Base-by-base conservation (phyloP, 1,140 invertebrate genomes). In the Zaprionus vittiger region DNA sequence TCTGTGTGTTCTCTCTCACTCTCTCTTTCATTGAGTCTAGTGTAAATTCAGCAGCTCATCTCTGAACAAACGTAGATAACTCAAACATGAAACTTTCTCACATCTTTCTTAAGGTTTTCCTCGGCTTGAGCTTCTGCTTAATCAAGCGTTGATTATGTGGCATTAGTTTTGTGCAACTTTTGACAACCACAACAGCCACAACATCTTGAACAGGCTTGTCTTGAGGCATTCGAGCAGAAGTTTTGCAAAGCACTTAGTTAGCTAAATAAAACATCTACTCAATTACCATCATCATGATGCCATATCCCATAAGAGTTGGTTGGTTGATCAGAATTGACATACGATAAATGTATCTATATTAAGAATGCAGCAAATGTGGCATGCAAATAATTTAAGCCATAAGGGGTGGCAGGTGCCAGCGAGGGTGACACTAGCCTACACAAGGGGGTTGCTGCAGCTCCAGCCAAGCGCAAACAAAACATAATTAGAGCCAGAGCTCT, bases 381-480 rank as follows among this genome's bases (percentile, higher is more conserved):
- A 78, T 65, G 63, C 70, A 76, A 83, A 83, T 87, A 86, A 83
- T 83, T 83, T 77, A 86, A 73, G 61, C 37, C 56, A 17, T 7
- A 41, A 20, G 31, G 34, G 54, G 54, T 56, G 49, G 37, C 26
- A 20, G 37, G 20, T 26, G 47, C 0, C 14, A 34, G 20, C 47
- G 6, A 26, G 26, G 28, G 20, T 47, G 37, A n/a, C 41, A 44
- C 52, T 15, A 59, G 31, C 31, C 31, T 3, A 11, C 31, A 34
- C 38, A 28, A 31, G 1, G 61, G 61, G 52, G 56, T 62, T 62
- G 65, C 6, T 69, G 77, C 69, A 69, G 47, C 44, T 34, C 9
- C 84, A 87, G 74, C 84, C 71, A 84, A 87, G 78, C 83, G 83
- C 74, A 89, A 89, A 89, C 74, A 64, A 52, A 81, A 83, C 83